Evolutionary conservation across 2,113 vertebrate genomes (phyloP).

Genomic region (Gymnocephalus cernua): DNA sequence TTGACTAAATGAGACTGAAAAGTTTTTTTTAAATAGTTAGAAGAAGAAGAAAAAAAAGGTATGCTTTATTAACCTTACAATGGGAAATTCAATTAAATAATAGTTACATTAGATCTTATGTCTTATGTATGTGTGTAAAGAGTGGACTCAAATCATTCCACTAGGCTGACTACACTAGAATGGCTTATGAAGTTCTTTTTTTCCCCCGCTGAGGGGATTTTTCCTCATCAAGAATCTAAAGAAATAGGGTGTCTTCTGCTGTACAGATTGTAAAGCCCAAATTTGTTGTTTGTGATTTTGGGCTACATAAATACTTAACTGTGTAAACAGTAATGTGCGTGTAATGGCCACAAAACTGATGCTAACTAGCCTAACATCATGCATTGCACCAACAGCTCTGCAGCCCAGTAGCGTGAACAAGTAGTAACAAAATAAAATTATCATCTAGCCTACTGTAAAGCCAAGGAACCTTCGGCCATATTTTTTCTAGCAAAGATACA

Average conservation of each 20-base stretch:
- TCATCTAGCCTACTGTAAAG: slow-evolving; percentile 42
- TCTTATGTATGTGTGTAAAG: neutral
- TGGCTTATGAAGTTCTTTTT: neutral
- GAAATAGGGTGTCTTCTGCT: neutral
- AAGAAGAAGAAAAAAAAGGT: too few species aligned
- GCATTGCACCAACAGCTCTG: neutral
- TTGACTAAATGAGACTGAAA: too few species aligned
- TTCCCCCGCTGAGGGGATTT: neutral
- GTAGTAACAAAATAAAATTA: slow-evolving; percentile 27
- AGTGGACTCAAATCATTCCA: neutral
- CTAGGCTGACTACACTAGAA: too few species aligned
- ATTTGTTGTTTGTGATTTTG: neutral
- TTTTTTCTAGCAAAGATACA: slow-evolving; percentile 48
- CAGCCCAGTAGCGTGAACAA: neutral
- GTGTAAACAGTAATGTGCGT: neutral
- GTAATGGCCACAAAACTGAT: neutral
- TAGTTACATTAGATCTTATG: neutral
- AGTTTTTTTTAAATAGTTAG: too few species aligned
- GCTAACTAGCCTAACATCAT: neutral
- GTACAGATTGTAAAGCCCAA: neutral
- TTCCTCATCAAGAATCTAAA: neutral
- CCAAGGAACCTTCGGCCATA: slow-evolving; percentile 47
- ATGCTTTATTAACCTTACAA: too few species aligned
- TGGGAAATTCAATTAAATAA: too few species aligned
- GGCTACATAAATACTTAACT: neutral